Percentiles rank a stretch among this genome's conserved stretches.
These are phyloP conservation scores for Rosalia funebris DNA, from an alignment of 2,888 invertebrate genomes.

Conservation along the genomic window DNA sequence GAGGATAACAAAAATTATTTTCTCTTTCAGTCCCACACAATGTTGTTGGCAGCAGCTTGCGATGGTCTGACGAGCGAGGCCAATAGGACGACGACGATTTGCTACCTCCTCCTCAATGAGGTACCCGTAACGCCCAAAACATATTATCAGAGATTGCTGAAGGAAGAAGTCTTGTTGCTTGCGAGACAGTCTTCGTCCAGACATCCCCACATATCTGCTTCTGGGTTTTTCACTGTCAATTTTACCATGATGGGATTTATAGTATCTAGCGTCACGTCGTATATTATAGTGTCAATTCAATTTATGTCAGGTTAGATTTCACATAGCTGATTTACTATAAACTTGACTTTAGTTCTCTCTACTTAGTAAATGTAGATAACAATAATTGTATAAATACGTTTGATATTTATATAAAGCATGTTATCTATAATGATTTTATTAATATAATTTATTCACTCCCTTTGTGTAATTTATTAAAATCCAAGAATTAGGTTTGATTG, in stretches of 20 bases:
- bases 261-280: slow-evolving; percentile 47
- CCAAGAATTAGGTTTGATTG: too few species aligned
- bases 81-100: slow-evolving; percentile 40
- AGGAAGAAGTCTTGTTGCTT: slow-evolving; percentile 37
- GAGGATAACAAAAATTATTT: too few species aligned
- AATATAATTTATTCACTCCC: too few species aligned
- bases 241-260: slow-evolving; percentile 46
- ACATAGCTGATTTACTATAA: too few species aligned
- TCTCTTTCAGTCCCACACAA: slow-evolving; percentile 40
- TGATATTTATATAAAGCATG: too few species aligned
- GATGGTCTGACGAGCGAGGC: slow-evolving; percentile 43
- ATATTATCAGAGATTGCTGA: slow-evolving; percentile 25
- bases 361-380: too few species aligned
- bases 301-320: slow-evolving; percentile 35
- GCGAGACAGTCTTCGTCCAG: slow-evolving; percentile 42
- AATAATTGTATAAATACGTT: too few species aligned
- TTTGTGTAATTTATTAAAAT: too few species aligned
- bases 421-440: too few species aligned
- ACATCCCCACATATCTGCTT: slow-evolving; percentile 45
- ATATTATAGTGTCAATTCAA: slow-evolving; percentile 50
- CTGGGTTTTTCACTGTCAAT: slow-evolving; percentile 50
- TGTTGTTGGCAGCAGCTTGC: slow-evolving; percentile 40
- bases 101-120: slow-evolving; percentile 40
- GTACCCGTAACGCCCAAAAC: slow-evolving; percentile 32
- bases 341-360: too few species aligned